These are phyloP conservation scores for Philereme transversata DNA, from an alignment of 2,888 invertebrate genomes.

Conservation along the genomic window DNA sequence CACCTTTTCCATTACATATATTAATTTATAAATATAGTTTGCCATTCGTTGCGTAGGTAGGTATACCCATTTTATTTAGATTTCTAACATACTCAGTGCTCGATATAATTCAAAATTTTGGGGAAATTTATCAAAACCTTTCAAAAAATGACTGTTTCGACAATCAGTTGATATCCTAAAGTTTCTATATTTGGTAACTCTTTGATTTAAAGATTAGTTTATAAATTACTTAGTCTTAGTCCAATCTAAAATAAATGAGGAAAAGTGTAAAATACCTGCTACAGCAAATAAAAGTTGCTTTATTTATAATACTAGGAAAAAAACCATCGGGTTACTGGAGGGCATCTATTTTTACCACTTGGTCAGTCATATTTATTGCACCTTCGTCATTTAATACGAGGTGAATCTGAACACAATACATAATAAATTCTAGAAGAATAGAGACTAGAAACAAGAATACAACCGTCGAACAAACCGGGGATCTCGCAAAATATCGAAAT, in stretches of 20 bases:
- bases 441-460: slow-evolving; percentile 36
- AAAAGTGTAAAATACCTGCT: neutral
- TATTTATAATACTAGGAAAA: neutral
- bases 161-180: neutral
- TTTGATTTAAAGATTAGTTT: slow-evolving; percentile 17
- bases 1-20: neutral
- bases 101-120: neutral
- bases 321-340: neutral
- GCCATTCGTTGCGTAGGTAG: too few relatives aligned
- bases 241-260: neutral
- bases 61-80: neutral
- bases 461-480: slow-evolving; percentile 16
- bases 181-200: slow-evolving; percentile 51
- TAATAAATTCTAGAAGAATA: slow-evolving; percentile 24
- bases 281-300: neutral
- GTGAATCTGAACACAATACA: slow-evolving; percentile 20
- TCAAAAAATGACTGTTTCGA: neutral
- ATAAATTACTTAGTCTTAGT: neutral
- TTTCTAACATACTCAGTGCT: neutral
- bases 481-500: neutral
- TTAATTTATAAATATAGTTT: neutral
- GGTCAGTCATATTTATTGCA: neutral
- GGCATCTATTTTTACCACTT: slow-evolving; percentile 5
- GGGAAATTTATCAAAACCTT: neutral
- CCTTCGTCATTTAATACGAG: slow-evolving; percentile 1